A percentile compares a stretch with the other conserved stretches of the same genome.
phyloP scores from a whole-genome alignment of 2,797 vertebrate genomes.

The Glyptemys insculpta region DNA sequence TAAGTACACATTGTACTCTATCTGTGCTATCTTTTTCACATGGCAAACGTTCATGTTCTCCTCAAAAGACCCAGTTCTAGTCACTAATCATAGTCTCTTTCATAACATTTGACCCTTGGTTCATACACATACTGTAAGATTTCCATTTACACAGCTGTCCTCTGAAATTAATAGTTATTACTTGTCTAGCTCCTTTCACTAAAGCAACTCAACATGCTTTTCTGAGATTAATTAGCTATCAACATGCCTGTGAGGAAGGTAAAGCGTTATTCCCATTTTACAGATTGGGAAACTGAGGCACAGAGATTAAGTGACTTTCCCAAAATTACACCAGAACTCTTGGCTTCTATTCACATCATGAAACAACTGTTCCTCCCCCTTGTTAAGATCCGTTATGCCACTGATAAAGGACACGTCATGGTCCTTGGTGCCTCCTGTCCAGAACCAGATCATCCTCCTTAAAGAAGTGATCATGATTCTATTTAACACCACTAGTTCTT shows the following conservation, averaged over 20 bases:
- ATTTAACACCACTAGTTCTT: not conserved
- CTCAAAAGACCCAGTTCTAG: not conserved
- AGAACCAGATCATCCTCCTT: not conserved
- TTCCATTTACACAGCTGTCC: not conserved
- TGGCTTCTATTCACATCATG: not conserved
- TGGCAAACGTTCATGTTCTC: not conserved
- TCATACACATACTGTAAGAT: not conserved
- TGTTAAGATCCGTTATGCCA: not conserved
- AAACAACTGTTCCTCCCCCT: not conserved
- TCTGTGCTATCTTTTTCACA: not conserved
- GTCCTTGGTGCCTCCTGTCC: not conserved
- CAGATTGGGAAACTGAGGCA: not conserved
- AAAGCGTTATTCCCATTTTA: not conserved
- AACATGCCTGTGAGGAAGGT: not conserved
- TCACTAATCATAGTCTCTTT: not conserved
- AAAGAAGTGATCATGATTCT: not conserved
- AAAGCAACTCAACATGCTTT: not conserved
- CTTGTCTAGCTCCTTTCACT: not conserved
- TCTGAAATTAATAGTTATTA: not conserved
- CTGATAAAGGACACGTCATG: not conserved
- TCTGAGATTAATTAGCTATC: not conserved
- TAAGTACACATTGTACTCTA: conserved; percentile 20
- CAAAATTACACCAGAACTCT: not conserved
- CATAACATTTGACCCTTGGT: not conserved
- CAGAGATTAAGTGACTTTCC: not conserved